These are phyloP conservation scores for Nothoprocta pentlandii DNA, from an alignment of 2,113 vertebrate genomes.

Conservation along the genomic window DNA sequence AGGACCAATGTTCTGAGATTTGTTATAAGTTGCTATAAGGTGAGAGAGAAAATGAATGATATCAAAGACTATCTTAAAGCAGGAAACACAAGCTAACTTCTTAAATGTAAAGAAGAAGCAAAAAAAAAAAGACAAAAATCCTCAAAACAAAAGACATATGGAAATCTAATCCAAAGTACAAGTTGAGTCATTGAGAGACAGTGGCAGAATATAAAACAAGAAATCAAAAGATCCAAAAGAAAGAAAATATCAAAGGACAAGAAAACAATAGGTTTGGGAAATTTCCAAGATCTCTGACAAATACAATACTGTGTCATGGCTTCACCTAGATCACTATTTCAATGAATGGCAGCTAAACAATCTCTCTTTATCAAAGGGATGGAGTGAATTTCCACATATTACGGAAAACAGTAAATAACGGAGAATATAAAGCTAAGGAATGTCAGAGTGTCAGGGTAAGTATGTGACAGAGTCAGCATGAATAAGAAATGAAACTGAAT, in stretches of 20 bases:
- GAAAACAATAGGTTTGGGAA: neutral
- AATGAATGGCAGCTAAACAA: neutral
- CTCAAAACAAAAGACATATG: neutral
- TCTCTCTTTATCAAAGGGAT: neutral
- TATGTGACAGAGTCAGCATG: neutral
- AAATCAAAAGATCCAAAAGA: neutral
- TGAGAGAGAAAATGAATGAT: neutral
- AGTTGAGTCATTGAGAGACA: neutral
- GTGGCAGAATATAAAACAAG: neutral
- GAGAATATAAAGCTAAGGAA: neutral
- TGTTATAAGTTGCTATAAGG: neutral
- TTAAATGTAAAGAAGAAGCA: conserved; percentile 8
- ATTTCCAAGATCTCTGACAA: neutral
- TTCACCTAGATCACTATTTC: neutral
- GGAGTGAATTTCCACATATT: neutral
- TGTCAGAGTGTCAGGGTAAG: neutral
- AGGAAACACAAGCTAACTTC: neutral
- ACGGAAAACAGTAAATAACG: neutral
- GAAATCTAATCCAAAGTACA: neutral
- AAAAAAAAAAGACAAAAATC: neutral
- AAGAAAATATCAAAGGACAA: neutral
- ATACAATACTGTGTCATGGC: neutral
- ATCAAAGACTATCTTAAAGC: neutral
- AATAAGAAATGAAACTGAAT: neutral
- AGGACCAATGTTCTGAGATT: neutral